These are phyloP conservation scores for Hedychridium roseum DNA, from an alignment of 2,888 invertebrate genomes.

Conservation along the genomic window DNA sequence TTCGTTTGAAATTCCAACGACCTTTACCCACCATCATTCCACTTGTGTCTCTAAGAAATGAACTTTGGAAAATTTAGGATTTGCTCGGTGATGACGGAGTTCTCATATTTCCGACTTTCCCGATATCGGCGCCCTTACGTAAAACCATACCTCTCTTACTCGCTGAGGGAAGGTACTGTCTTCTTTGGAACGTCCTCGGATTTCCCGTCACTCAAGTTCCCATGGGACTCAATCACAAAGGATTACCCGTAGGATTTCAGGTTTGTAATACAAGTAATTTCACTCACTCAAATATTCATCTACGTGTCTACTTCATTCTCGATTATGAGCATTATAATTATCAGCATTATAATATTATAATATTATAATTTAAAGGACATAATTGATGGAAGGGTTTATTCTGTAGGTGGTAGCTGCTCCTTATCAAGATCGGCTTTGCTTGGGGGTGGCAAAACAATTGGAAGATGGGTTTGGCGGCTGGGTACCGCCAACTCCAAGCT, in stretches of 20 bases:
- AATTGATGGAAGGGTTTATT: not conserved
- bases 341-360: not conserved
- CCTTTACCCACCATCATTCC: too few relatives aligned
- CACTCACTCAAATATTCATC: not conserved
- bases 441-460: slow-evolving; percentile 81
- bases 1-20: too few relatives aligned
- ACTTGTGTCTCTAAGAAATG: too few relatives aligned
- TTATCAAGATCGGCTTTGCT: slow-evolving; percentile 79
- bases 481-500: slow-evolving; percentile 66
- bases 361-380: not conserved
- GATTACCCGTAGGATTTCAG: slow-evolving; percentile 81
- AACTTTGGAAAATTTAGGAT: too few relatives aligned
- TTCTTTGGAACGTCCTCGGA: slow-evolving; percentile 76
- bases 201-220: slow-evolving; percentile 82
- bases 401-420: slow-evolving; percentile 75
- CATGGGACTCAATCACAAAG: slow-evolving; percentile 69
- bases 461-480: slow-evolving; percentile 86
- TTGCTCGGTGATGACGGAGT: slow-evolving; percentile 71
- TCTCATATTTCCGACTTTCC: slow-evolving; percentile 66
- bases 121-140: slow-evolving; percentile 64
- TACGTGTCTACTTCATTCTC: not conserved
- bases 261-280: slow-evolving; percentile 59
- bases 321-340: not conserved
- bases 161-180: slow-evolving; percentile 71
- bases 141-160: slow-evolving; percentile 69